A percentile compares a stretch with the other conserved stretches of the same genome.
phyloP scores from a whole-genome alignment of 2,797 vertebrate species.

The Hippoglossus hippoglossus region DNA sequence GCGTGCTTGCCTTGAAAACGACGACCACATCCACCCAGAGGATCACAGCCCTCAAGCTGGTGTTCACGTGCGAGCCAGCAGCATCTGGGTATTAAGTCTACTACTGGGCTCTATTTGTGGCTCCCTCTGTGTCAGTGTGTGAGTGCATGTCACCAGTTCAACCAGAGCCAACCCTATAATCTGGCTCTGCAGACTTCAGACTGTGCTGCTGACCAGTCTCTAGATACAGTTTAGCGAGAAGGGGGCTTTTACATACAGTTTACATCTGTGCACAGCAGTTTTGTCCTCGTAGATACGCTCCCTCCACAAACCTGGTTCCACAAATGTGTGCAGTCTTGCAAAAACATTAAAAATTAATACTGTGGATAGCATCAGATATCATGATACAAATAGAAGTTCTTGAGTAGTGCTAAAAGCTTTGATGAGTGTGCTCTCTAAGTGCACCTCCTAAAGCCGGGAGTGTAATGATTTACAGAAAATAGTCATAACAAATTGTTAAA shows the following conservation, averaged over 20 bases:
- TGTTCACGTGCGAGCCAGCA: conserved; percentile 41
- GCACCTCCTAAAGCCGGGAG: too few species aligned
- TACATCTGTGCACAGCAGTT: not conserved
- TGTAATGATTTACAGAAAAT: too few species aligned
- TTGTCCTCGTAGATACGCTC: not conserved
- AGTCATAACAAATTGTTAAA: too few species aligned
- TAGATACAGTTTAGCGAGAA: too few species aligned
- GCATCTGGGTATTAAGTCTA: conserved; percentile 34
- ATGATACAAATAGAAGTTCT: too few species aligned
- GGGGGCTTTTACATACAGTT: not conserved
- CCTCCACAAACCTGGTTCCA: not conserved
- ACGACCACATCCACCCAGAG: conserved; percentile 23
- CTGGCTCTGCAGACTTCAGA: not conserved
- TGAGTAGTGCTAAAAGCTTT: too few species aligned
- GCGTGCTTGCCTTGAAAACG: conserved; percentile 8
- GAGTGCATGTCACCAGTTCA: conserved; percentile 1
- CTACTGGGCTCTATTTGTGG: conserved; percentile 32
- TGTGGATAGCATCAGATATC: too few species aligned
- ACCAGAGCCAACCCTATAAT: not conserved
- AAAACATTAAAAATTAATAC: too few species aligned
- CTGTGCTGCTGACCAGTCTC: not conserved
- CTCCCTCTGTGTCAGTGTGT: conserved; percentile 6
- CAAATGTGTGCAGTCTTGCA: too few species aligned
- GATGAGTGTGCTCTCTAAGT: too few species aligned
- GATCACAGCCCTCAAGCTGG: conserved; percentile 32